These are phyloP conservation scores for Thymelicus acteon DNA, from an alignment of 2,888 invertebrate species.

Conservation along the genomic window DNA sequence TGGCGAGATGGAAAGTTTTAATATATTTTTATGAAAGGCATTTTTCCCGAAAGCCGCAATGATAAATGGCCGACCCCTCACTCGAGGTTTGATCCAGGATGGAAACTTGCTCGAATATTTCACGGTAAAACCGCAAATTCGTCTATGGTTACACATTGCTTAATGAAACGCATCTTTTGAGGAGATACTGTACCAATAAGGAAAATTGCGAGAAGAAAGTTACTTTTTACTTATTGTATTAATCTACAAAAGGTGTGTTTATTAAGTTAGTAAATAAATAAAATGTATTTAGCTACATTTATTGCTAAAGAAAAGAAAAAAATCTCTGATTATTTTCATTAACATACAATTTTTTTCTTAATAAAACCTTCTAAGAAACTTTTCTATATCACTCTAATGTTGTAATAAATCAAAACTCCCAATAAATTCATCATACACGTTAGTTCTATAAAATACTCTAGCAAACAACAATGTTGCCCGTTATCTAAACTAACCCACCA, in stretches of 20 bases:
- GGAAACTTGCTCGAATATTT: constrained; percentile 34
- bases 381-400: too few relatives aligned
- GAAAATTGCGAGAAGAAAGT: not conserved
- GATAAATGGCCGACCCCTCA: constrained; percentile 78
- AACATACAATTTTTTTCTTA: too few relatives aligned
- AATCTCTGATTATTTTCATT: too few relatives aligned
- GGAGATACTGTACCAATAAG: not conserved
- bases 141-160: constrained; percentile 19
- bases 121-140: constrained; percentile 48
- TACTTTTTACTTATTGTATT: too few relatives aligned
- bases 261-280: too few relatives aligned
- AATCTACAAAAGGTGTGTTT: too few relatives aligned
- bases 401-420: not conserved
- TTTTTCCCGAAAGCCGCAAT: constrained; percentile 71
- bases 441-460: constrained; percentile 1
- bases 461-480: constrained; percentile 22
- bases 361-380: too few relatives aligned
- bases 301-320: too few relatives aligned
- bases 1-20: constrained; percentile 73
- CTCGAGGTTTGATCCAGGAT: constrained; percentile 55
- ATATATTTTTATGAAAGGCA: constrained; percentile 72
- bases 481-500: constrained; percentile 28
- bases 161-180: constrained; percentile 21
- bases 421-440: constrained; percentile 10
- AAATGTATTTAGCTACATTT: too few relatives aligned